phyloP scores from a whole-genome alignment of 2,797 vertebrate genomes.

The Pipistrellus nathusii region DNA sequence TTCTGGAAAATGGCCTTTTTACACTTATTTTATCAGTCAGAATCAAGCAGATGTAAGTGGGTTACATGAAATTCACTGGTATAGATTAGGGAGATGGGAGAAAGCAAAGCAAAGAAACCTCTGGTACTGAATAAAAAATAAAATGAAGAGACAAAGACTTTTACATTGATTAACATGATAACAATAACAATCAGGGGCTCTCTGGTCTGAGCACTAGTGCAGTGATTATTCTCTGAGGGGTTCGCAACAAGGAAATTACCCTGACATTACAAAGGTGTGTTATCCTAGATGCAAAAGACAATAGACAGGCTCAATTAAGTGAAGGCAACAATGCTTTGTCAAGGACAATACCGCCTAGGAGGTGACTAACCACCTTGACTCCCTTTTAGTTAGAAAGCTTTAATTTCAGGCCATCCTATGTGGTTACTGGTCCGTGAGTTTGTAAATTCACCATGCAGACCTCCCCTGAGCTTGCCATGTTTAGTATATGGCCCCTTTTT shows the following conservation, averaged over 20 bases:
- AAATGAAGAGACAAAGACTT: neutral
- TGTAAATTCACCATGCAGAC: neutral
- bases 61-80: neutral
- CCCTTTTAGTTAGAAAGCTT: neutral
- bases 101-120: neutral
- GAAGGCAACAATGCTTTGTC: neutral
- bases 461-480: neutral
- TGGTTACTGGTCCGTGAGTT: neutral
- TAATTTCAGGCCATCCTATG: neutral
- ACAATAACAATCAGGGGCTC: neutral
- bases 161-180: neutral
- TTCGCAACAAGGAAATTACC: neutral
- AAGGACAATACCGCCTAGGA: neutral
- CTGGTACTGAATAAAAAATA: neutral
- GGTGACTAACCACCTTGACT: neutral
- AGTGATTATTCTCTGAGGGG: neutral
- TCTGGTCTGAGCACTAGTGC: neutral
- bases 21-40: neutral
- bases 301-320: neutral
- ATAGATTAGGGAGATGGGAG: neutral
- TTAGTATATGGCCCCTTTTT: neutral
- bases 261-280: neutral
- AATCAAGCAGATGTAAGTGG: neutral
- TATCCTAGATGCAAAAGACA: neutral
- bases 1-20: neutral